Evolutionary conservation across 2,888 invertebrate genomes (phyloP), one percentile per base, ranked within the genome.

Genomic region (Acrobasis consociella): DNA sequence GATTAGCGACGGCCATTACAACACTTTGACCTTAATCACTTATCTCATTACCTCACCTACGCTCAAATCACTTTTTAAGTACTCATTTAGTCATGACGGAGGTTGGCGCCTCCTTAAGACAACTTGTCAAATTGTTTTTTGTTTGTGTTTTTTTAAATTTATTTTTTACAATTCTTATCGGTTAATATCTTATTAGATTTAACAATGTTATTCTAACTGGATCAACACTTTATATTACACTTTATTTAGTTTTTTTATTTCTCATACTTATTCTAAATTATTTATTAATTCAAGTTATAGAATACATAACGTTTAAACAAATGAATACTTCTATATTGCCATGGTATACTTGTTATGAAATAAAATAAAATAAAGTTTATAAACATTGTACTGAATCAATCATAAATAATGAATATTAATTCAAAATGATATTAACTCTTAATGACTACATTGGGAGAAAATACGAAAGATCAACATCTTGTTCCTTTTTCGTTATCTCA

Each of bases 11-110:
- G 68, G 74, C 75, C 74, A 73, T 72, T 69, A 76, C 75, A 69
- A 72, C 77, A 69, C 68, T 67, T 72, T 80, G 75, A 80, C 81
- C 80, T 73, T 81, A 81, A 80, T 80, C 76, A 74, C 72, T 73
- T 72, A 68, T 73, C 74, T 77, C 71, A 74, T 74, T 78, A 76
- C 65, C 66, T 64, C 67, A 72, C 65, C 67, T 69, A 72, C 70
- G 70, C 68, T 52, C 11, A 55, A 56, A 42, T 46, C 56, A 42
- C 42, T 56, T 16, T 42, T 39, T 42, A 42, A 56, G 56, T 56
- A 42, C 46, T n/a, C 22, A n/a, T 42, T 42, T 56, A 17, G 17
- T 10, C 9, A 55, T 55, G 8, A 15, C 17, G 10, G 38, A 38
- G 1, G 11, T 42, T 13, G 56, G n/a, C 42, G 22, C 42, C 13